Evolutionary conservation across 2,797 vertebrate species (phyloP).

Genomic region (Luscinia luscinia): DNA sequence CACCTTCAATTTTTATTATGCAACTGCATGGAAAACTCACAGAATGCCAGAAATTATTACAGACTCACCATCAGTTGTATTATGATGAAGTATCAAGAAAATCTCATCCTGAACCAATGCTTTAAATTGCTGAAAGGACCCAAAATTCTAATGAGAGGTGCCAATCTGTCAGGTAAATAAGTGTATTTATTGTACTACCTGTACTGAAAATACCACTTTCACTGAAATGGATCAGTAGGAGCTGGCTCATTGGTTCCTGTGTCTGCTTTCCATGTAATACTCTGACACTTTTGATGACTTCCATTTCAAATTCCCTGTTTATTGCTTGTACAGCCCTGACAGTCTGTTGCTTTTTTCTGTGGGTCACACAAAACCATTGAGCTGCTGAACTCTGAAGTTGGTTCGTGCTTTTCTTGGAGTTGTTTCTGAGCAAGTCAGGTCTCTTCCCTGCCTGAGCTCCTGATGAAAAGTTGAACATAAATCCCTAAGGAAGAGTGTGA

Average conservation of each 20-base stretch:
- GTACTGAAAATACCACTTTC: neutral
- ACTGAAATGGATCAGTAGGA: neutral
- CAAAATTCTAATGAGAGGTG: neutral
- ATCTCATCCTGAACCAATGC: neutral
- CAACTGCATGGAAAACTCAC: neutral
- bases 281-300: neutral
- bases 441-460: neutral
- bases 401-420: neutral
- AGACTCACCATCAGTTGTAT: neutral
- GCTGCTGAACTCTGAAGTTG: neutral
- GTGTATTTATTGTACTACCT: neutral
- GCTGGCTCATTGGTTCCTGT: neutral
- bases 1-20: neutral
- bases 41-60: neutral
- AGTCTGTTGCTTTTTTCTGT: neutral
- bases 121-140: neutral
- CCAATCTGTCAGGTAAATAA: neutral
- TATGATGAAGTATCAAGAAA: neutral
- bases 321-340: neutral
- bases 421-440: neutral
- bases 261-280: neutral
- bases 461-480: neutral
- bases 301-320: neutral
- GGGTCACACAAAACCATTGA: neutral
- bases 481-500: neutral